These are phyloP conservation scores for Acrobasis suavella DNA, from an alignment of 2,888 invertebrate species.

Conservation along the genomic window DNA sequence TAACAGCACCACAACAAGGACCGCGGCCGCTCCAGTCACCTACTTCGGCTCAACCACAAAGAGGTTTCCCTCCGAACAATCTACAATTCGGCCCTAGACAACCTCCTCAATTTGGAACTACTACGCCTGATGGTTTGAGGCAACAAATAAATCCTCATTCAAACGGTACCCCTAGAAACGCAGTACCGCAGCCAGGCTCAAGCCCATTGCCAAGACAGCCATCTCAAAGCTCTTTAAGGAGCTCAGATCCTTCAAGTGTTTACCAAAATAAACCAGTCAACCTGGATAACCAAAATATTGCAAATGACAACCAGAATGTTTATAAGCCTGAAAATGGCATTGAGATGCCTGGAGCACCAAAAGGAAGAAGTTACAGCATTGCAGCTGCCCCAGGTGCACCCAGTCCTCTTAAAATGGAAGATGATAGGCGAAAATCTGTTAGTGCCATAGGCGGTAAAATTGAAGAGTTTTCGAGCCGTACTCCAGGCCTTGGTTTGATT, in stretches of 20 bases:
- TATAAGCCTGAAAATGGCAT: constrained; percentile 63
- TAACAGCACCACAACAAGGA: constrained; percentile 61
- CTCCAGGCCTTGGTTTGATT: constrained; percentile 71
- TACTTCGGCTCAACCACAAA: constrained; percentile 53
- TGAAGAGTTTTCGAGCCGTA: constrained; percentile 64
- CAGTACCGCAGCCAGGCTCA: constrained; percentile 40
- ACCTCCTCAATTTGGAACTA: constrained; percentile 45
- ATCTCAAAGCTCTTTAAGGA: constrained; percentile 66
- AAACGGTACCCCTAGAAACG: constrained; percentile 37
- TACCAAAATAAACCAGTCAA: constrained; percentile 67
- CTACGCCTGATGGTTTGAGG: constrained; percentile 64
- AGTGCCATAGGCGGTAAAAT: constrained; percentile 72
- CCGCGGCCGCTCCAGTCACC: constrained; percentile 60
- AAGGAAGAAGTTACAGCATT: constrained; percentile 80
- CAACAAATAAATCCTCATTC: constrained; percentile 11
- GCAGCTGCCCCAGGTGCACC: constrained; percentile 76
- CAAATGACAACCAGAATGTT: constrained; percentile 59
- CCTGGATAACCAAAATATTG: constrained; percentile 70
- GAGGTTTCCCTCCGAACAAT: constrained; percentile 72
- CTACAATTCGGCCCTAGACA: constrained; percentile 44
- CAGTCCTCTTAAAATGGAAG: constrained; percentile 70
- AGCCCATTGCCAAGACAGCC: constrained; percentile 67
- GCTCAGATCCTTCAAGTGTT: constrained; percentile 58
- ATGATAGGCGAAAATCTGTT: constrained; percentile 77
- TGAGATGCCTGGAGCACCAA: constrained; percentile 69